phyloP scores from a whole-genome alignment of 2,113 vertebrate genomes.

The Malurus cyaneus region DNA sequence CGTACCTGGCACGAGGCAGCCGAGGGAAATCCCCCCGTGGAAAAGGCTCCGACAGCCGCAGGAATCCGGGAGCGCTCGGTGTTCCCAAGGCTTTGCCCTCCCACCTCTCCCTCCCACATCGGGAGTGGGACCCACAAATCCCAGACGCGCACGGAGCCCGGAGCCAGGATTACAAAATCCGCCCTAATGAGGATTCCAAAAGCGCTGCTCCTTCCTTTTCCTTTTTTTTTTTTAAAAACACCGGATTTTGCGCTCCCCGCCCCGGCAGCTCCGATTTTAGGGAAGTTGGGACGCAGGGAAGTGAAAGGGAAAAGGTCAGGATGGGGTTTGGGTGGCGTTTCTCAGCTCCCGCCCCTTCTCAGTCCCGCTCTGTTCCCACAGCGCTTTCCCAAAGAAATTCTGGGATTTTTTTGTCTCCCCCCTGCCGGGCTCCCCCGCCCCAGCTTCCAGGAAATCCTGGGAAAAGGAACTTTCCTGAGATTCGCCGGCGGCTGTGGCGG shows the following conservation, averaged over 20 bases:
- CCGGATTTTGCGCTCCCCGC: too few species aligned
- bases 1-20: neutral
- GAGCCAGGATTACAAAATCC: neutral
- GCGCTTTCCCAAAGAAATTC: neutral
- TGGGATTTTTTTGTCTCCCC: neutral
- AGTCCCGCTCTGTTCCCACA: neutral
- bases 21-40: neutral
- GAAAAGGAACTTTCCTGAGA: neutral
- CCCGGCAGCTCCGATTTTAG: neutral
- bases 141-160: neutral
- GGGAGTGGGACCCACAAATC: neutral
- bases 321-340: neutral
- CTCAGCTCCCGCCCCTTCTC: neutral
- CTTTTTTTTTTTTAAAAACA: too few species aligned
- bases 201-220: neutral
- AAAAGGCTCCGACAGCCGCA: neutral
- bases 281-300: neutral
- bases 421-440: neutral
- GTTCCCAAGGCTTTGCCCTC: neutral
- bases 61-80: neutral
- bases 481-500: too few species aligned
- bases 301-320: neutral
- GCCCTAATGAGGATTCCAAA: neutral
- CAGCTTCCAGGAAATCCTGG: neutral
- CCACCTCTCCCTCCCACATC: conserved; percentile 26